Evolutionary conservation across 2,797 vertebrate genomes (phyloP), one percentile per base, ranked within the genome.

Genomic region (Acipenser transmontanus): DNA sequence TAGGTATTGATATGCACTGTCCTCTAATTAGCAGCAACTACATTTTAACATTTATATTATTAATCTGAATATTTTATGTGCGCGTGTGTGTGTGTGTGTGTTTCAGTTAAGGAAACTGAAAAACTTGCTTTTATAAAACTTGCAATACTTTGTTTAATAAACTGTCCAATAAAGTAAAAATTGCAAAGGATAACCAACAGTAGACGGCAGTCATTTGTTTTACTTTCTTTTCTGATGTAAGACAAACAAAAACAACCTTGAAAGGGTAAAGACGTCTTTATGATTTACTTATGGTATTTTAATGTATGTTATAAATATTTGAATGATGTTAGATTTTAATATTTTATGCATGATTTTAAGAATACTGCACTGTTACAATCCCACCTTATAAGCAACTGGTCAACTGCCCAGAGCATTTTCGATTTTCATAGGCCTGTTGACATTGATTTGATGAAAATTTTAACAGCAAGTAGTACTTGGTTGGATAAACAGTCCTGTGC

Each of bases 281-380:
- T 17, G 17, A 17, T 17, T 17, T 17, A 17, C 17, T 17, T 17
- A 17, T 17, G 17, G 17, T 17, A 17, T 17, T 17, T 17, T 61
- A 61, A 61, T 61, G 85, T 88, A 87, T 85, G 82, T 86, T 86
- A 86, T 88, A 88, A 89, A 90, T 89, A 87, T 87, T 80, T 91
- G 74, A 91, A 90, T 91, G 84, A 89, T 87, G 78, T 72, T 78
- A 49, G 71, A 48, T 49, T 13, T 66, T 91, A 68, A 90, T 91
- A 87, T 86, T 92, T 88, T 51, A 91, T 88, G 82, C 71, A 69
- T 69, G 76, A 86, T 87, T 87, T 85, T 76, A 81, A 74, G 74
- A 82, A 78, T 82, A 78, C 75, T 77, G 82, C 80, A 85, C 84
- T 82, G 85, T 71, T 75, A 59, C 74, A 52, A 73, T 54, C 72